Percentiles rank a stretch among this genome's conserved stretches.
Conservation (phyloP, 2,113 vertebrate species). For the Crotalus helleri region DNA sequence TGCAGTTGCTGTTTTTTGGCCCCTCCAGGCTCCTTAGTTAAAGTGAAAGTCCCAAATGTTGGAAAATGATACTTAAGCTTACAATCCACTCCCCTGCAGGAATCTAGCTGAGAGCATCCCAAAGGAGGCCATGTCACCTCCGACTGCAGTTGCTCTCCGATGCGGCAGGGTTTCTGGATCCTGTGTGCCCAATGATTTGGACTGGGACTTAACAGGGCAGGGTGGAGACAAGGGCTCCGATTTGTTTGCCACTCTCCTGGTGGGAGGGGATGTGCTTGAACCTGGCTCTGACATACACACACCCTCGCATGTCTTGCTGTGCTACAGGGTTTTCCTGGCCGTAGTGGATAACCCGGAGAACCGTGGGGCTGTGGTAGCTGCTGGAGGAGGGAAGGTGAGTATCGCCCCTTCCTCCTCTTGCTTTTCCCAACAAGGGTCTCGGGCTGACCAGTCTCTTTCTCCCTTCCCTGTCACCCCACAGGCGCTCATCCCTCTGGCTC, state of each 20-base stretch:
- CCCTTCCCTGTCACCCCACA: constrained; percentile 36
- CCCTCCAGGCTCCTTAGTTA: neutral
- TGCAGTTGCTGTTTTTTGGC: neutral
- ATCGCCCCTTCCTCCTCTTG: rapidly evolving
- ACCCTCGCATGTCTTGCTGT: rapidly evolving
- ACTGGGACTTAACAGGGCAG: neutral
- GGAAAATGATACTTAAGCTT: neutral
- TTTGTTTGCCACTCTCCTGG: neutral
- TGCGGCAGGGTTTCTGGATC: neutral
- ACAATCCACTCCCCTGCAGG: neutral
- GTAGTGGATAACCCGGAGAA: constrained; percentile 89
- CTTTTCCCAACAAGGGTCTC: neutral
- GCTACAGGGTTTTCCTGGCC: constrained; percentile 86
- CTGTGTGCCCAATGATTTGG: neutral
- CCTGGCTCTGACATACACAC: neutral
- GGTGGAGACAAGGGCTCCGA: neutral
- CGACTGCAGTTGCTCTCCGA: neutral
- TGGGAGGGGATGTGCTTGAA: neutral
- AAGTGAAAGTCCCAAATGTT: neutral
- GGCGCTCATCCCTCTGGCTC: constrained; percentile 89
- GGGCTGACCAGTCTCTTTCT: neutral
- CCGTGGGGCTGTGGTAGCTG: constrained; percentile 88
- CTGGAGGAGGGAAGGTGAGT: constrained; percentile 95
- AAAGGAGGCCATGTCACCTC: neutral
- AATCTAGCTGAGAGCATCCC: neutral